Evolutionary conservation across 2,113 vertebrate species (phyloP).

Genomic region (Heteronetta atricapilla): DNA sequence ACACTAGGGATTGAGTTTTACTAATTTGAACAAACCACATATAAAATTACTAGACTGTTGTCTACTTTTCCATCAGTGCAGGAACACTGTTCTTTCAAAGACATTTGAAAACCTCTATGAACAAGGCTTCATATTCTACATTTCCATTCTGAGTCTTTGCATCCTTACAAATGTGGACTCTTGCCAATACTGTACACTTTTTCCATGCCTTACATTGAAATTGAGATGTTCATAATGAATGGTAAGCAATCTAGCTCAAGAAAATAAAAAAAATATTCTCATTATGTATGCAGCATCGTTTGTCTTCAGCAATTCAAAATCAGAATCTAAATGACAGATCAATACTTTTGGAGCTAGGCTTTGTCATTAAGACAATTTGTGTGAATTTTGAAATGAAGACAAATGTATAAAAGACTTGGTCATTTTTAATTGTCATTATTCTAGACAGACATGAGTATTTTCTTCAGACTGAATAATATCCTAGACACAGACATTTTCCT

Average conservation of each 20-base stretch:
- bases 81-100: not conserved
- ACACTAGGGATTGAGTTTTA: not conserved
- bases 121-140: not conserved
- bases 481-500: not conserved
- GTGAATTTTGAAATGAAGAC: not conserved
- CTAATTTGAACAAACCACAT: not conserved
- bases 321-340: not conserved
- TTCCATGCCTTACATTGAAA: not conserved
- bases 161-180: not conserved
- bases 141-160: not conserved
- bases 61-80: not conserved
- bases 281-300: not conserved
- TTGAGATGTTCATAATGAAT: not conserved
- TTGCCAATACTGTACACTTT: not conserved
- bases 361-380: not conserved
- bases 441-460: not conserved
- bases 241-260: not conserved
- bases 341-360: not conserved
- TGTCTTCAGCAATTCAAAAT: not conserved
- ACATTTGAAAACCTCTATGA: not conserved
- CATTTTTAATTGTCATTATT: not conserved
- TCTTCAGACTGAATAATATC: not conserved
- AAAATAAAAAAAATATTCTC: not conserved
- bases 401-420: not conserved
- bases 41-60: not conserved